These are phyloP conservation scores for Sclerurus mexicanus DNA, from an alignment of 2,113 vertebrate species.

Conservation along the genomic window DNA sequence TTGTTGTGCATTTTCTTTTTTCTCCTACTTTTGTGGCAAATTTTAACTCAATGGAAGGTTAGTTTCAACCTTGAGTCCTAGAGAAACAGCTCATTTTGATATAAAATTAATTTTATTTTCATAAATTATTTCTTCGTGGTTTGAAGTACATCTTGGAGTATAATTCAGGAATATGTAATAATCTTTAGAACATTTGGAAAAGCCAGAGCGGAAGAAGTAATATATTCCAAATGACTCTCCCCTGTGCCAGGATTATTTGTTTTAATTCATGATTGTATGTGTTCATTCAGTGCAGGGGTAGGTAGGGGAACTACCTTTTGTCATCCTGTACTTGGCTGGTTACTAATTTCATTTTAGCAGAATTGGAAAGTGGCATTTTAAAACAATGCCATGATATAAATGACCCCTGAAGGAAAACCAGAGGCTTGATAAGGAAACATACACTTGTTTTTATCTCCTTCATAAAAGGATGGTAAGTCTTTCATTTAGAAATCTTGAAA, in stretches of 20 bases:
- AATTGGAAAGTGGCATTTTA: background rate
- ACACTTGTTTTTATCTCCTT: background rate
- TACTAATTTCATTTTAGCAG: background rate
- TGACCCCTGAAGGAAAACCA: background rate
- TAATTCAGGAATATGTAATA: background rate
- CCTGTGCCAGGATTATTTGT: background rate
- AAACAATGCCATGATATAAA: constrained; percentile 6
- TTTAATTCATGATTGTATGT: background rate
- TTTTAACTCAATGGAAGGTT: constrained; percentile 66
- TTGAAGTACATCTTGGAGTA: background rate
- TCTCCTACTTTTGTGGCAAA: constrained; percentile 60
- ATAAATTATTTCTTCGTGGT: background rate
- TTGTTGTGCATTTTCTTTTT: constrained; percentile 57
- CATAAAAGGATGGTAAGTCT: constrained; percentile 24
- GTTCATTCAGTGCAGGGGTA: background rate
- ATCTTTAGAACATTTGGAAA: background rate
- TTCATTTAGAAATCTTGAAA: constrained; percentile 61
- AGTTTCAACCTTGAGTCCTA: constrained; percentile 44
- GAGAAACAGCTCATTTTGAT: constrained; percentile 24
- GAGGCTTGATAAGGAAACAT: constrained; percentile 3
- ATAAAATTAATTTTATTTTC: constrained; percentile 13
- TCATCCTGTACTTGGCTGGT: background rate
- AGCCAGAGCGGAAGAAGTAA: background rate
- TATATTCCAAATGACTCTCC: background rate
- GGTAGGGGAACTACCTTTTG: background rate